These are phyloP conservation scores for Sicus ferrugineus DNA, from an alignment of 2,888 invertebrate species.

Conservation along the genomic window DNA sequence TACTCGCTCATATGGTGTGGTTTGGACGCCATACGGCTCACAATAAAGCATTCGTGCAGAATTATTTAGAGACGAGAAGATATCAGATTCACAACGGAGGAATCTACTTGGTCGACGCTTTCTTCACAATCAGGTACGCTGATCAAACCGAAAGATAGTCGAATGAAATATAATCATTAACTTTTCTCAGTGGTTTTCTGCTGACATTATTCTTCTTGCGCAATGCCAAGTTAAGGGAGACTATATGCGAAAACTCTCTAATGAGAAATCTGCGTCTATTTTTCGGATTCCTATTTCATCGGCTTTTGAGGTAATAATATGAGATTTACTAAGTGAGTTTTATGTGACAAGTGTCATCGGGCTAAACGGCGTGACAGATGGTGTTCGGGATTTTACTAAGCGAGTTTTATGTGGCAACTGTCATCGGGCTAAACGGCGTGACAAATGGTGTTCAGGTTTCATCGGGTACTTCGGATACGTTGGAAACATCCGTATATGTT, in stretches of 20 bases:
- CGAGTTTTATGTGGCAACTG: too few species aligned
- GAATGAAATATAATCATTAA: background rate
- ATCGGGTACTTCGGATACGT: too few species aligned
- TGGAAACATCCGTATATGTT: too few species aligned
- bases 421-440: background rate
- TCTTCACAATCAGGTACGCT: background rate
- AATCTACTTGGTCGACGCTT: background rate
- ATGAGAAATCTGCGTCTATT: conserved; percentile 42
- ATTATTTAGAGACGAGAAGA: background rate
- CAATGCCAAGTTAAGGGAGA: conserved; percentile 49
- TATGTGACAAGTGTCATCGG: too few species aligned
- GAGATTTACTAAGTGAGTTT: too few species aligned
- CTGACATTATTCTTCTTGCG: conserved; percentile 57
- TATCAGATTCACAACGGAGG: background rate
- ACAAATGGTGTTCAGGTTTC: too few species aligned
- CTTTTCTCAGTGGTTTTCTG: conserved; percentile 56
- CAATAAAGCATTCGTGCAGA: background rate
- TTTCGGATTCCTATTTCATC: conserved; percentile 41
- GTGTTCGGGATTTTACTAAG: too few species aligned
- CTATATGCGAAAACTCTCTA: conserved; percentile 31
- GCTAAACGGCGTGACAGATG: too few species aligned
- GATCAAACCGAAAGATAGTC: too few species aligned
- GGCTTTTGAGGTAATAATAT: conserved; percentile 16
- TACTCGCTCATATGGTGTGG: background rate
- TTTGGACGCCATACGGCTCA: background rate